Evolutionary conservation across 2,888 invertebrate species (phyloP).

Genomic region (Tachina grossa): DNA sequence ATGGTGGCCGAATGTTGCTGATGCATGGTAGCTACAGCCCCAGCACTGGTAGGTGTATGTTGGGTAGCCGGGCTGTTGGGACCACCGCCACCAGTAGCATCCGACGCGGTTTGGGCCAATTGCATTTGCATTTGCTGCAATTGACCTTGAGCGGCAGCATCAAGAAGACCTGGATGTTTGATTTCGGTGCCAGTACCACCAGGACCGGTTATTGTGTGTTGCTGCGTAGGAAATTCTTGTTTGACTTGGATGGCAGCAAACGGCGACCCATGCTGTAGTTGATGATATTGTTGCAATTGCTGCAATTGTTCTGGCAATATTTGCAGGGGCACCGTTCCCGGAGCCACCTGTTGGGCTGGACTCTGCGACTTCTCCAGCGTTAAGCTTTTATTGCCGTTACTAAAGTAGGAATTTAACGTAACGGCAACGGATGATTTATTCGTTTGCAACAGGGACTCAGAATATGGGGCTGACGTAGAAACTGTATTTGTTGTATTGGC

Average conservation of each 20-base stretch:
- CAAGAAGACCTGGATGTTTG: conserved; percentile 82
- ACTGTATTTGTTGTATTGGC: conserved; percentile 75
- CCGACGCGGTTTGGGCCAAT: conserved; percentile 79
- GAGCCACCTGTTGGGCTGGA: conserved; percentile 82
- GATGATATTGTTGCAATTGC: conserved; percentile 85
- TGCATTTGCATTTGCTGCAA: conserved; percentile 83
- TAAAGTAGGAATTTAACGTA: conserved; percentile 35
- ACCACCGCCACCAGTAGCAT: conserved; percentile 74
- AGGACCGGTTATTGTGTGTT: conserved; percentile 72
- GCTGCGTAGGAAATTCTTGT: conserved; percentile 80
- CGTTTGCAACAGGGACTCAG: conserved; percentile 46
- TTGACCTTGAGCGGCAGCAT: conserved; percentile 83
- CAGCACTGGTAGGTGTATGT: conserved; percentile 80
- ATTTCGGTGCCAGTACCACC: conserved; percentile 74
- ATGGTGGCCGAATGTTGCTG: conserved; percentile 86
- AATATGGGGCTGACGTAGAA: conserved; percentile 41
- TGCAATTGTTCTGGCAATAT: conserved; percentile 84
- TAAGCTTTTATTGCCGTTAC: conserved; percentile 63
- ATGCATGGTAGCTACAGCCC: conserved; percentile 75
- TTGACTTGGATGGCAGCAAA: conserved; percentile 82
- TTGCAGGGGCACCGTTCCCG: conserved; percentile 81
- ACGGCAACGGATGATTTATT: conserved; percentile 34
- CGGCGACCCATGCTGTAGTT: conserved; percentile 85
- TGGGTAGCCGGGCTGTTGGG: conserved; percentile 83
- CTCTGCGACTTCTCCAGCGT: conserved; percentile 86